Base-by-base conservation (phyloP, 2,797 vertebrate species). In the Typhlichthys eigenmanni region DNA sequence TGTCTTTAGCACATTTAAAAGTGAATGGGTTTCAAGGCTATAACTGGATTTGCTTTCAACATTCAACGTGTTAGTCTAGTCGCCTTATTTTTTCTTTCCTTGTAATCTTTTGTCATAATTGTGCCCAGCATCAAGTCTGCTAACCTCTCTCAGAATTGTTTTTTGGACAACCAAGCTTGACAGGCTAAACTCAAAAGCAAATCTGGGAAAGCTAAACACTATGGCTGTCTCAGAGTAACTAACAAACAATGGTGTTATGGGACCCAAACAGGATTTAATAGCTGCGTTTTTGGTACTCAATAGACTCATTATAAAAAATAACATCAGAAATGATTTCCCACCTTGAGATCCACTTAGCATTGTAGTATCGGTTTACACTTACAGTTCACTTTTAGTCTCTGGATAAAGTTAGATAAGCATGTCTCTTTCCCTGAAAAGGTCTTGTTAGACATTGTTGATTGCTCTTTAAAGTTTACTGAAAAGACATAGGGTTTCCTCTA, bases 111-210 rank as follows among this genome's bases (percentile, higher is more conserved):
- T 24, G 11, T 60, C 50, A 62, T 70, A 55, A 70, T 68, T 84
- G 55, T 69, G 71, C 75, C 68, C 14, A 12, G 24, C 0, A 73
- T 71, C 80, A 78, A 71, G 74, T 74, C 53, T 67, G 51, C 32
- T 64, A 68, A 46, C 9, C 59, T 74, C 45, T 60, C 17, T 24
- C 38, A 60, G 50, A 58, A 45, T 29, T 76, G 68, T 56, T 64
- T 75, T 66, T 51, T 80, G 79, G 72, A 80, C 34, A 6, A n/a
- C 34, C 79, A 86, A 80, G 66, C 66, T 47, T 47, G 24, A 29
- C 24, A 60, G 76, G 24, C 24, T 79, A 62, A 66, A 50, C 62
- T 19, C 47, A 60, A 38, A 65, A 55, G 64, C 43, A 73, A 66
- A 68, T 52, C 16, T 61, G 59, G 55, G 49, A 72, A 46, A 60